A percentile compares a stretch with the other conserved stretches of the same genome.
Evolutionary conservation across 2,888 invertebrate genomes (phyloP).

Genomic region (Cerastis rubricosa): DNA sequence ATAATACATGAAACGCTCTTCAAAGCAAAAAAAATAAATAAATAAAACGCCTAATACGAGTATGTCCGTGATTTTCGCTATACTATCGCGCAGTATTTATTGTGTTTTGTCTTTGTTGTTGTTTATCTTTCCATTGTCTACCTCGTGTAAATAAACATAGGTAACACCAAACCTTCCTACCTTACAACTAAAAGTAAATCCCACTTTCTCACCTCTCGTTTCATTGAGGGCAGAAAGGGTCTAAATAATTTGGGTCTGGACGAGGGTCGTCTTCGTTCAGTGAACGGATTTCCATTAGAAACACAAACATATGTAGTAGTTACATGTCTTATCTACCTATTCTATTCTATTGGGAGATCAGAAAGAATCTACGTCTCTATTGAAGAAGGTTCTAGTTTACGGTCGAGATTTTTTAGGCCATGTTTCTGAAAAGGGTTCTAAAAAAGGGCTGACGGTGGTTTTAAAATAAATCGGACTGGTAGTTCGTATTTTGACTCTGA

Average conservation of each 20-base stretch:
- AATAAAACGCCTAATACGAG: too few relatives aligned
- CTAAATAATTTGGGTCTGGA: conserved; percentile 34
- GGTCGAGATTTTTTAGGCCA: not conserved
- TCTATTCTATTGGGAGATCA: conserved; percentile 28
- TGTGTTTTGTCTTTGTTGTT: not conserved
- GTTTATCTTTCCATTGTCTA: not conserved
- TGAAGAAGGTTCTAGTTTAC: conserved; percentile 20
- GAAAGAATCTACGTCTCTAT: conserved; percentile 35
- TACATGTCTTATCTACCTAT: conserved; percentile 33
- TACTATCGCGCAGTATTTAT: too few relatives aligned
- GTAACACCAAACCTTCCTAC: not conserved
- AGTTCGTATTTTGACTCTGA: not conserved
- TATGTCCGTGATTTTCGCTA: not conserved
- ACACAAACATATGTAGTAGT: conserved; percentile 36
- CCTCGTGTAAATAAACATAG: conserved; percentile 7
- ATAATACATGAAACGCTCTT: too few relatives aligned
- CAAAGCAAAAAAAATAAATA: too few relatives aligned
- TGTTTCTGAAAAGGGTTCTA: conserved; percentile 3
- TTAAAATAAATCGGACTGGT: not conserved
- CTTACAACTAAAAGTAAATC: conserved; percentile 18
- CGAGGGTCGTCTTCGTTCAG: conserved; percentile 54
- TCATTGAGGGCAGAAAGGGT: conserved; percentile 18
- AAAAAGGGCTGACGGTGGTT: not conserved
- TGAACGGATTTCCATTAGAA: conserved; percentile 55
- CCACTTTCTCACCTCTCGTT: conserved; percentile 24